Base-by-base conservation (phyloP, 2,797 vertebrate species). In the Epinephelus awoara region DNA sequence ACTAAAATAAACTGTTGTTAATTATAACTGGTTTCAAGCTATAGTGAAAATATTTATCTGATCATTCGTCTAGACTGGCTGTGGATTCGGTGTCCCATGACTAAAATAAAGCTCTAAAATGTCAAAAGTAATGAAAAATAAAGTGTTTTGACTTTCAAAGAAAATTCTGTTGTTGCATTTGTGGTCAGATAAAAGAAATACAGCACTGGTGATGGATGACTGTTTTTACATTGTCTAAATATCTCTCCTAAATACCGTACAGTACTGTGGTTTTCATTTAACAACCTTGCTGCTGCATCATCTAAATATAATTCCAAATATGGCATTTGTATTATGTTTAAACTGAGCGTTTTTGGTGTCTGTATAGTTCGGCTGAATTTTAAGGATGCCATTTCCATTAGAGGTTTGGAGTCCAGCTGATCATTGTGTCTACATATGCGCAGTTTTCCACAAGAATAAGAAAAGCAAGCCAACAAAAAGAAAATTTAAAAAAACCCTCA, bases 61-160 rank as follows among this genome's bases (percentile, higher is more conserved):
- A 44, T 42, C 7, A 64, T 49, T 25, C 19, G 27, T n/a, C 23
- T 34, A 19, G 49, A 1, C 61, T 61, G 10, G 18, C 34, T 67
- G 19, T 23, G 56, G 65, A 75, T 75, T 61, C 15, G 5, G 0
- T 11, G 47, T 54, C 18, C 10, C 23, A 5, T 23, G 11, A 19
- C 51, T 69, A 11, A 52, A 80, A 44, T 19, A 21, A 58, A n/a
- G 46, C 15, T 50, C 23, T 46, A 50, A 55, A 40, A 69, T 42
- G n/a, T 19, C 12, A 5, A 17, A 10, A 38, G 2, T 23, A 25
- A 13, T 23, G 54, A 44, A 14, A 10, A 34, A 34, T 34, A 67
- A 29, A 40, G 8, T 23, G 27, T 21, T 59, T 52, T 21, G 11
- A 46, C 38, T 46, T 59, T 25, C 8, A 21, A 25, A n/a, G n/a